Evolutionary conservation across 2,888 invertebrate genomes (phyloP), one percentile per base, ranked within the genome.

Genomic region (Falcaria lacertinaria): DNA sequence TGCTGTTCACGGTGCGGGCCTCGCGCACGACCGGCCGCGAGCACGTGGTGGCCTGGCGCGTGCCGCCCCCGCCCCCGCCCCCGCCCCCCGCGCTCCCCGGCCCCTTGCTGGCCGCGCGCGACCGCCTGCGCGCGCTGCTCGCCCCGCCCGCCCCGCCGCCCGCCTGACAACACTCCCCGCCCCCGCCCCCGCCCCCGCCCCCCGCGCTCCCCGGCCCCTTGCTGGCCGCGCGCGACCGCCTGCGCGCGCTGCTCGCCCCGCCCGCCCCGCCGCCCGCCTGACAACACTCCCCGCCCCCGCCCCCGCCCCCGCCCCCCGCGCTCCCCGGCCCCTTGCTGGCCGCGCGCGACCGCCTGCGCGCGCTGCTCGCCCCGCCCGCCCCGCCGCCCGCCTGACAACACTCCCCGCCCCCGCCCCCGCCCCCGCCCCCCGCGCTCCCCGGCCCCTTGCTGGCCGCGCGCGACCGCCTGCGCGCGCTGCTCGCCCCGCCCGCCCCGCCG

Each of bases 1-100:
- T 94, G 54, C 92, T 96, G 58, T 98, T 98, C 87, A 94, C 95
- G 0, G 94, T 98, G 54, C 94, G 95, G 43, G 92, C 95, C 35
- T 97, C 97, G 0, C 93, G 93, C 45, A 98, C 98, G 0, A 97
- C 97, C 0, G 98, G 97, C 0, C 93, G 95, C 59, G 94, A 96
- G 72, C 95, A 97, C 86, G 96, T 97, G 47, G 95, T 98, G 43
- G 93, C 96, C 36, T 98, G 98, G 98, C 96, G 80, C 54, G 64
- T 51, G 48, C 25, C 69, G 15, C 75, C 82, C 41, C 80, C 84
- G 28, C 81, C 81, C 64, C 55, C 70, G 54, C 48, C 46, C 8
- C 34, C 47, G 8, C 40, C 22, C 49, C 60, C 28, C 44, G 45
- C 58, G 40, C 64, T 56, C 65, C 46, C 64, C 58, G 43, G 68